These are phyloP conservation scores for Lydus trimaculatus DNA, from an alignment of 2,888 invertebrate genomes.

Conservation along the genomic window DNA sequence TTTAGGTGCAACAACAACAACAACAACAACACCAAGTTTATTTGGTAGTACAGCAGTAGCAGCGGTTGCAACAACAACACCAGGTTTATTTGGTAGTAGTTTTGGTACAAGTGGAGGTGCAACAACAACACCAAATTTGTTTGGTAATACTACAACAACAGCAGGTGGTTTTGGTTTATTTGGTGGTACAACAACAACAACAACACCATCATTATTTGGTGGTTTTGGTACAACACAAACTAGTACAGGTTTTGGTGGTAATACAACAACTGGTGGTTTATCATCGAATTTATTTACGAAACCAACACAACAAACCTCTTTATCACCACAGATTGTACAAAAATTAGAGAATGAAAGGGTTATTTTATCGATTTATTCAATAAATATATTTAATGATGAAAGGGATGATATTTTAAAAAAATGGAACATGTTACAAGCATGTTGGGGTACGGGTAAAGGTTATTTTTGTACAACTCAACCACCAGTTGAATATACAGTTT, in stretches of 20 bases:
- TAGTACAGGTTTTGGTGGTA: slow-evolving; percentile 56
- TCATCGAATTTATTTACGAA: neutral
- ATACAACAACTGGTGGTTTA: slow-evolving; percentile 64
- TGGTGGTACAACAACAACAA: slow-evolving; percentile 49
- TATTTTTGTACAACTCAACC: slow-evolving; percentile 80
- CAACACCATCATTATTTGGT: slow-evolving; percentile 51
- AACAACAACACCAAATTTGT: slow-evolving; percentile 43
- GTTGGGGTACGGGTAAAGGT: slow-evolving; percentile 86
- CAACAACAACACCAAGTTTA: slow-evolving; percentile 45
- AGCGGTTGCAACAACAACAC: slow-evolving; percentile 46
- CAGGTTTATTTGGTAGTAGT: slow-evolving; percentile 61
- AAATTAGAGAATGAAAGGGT: slow-evolving; percentile 55
- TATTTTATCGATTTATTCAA: slow-evolving; percentile 61
- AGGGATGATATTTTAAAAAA: slow-evolving; percentile 91
- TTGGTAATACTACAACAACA: slow-evolving; percentile 49
- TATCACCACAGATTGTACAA: slow-evolving; percentile 43
- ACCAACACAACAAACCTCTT: slow-evolving; percentile 11
- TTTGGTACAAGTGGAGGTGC: too few relatives aligned
- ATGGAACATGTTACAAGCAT: slow-evolving; percentile 94
- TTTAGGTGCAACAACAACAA: slow-evolving; percentile 27
- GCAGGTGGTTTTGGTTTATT: slow-evolving; percentile 50
- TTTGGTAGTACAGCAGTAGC: slow-evolving; percentile 50
- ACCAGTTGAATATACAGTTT: slow-evolving; percentile 83
- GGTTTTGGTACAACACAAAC: slow-evolving; percentile 56
- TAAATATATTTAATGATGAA: slow-evolving; percentile 91